Evolutionary conservation across 2,888 invertebrate genomes (phyloP).

Genomic region (Corbicula japonica): DNA sequence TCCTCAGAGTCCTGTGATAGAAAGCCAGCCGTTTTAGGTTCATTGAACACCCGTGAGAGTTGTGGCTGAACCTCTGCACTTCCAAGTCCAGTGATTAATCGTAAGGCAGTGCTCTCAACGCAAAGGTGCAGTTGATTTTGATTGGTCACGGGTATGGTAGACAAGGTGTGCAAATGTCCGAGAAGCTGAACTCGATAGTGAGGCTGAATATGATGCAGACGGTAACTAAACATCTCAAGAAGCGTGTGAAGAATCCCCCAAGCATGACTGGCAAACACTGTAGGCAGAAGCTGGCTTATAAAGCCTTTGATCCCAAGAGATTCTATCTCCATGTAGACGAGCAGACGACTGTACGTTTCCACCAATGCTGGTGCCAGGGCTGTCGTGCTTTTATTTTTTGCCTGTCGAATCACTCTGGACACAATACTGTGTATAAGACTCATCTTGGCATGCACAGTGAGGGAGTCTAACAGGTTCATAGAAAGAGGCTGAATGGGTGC

Average conservation of each 20-base stretch:
- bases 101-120: slow-evolving; percentile 95
- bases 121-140: slow-evolving; percentile 97
- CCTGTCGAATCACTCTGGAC: slow-evolving; percentile 95
- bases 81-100: slow-evolving; percentile 95
- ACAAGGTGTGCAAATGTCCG: slow-evolving; percentile 95
- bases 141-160: slow-evolving; percentile 96
- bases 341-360: slow-evolving; percentile 96
- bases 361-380: slow-evolving; percentile 96
- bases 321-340: slow-evolving; percentile 98
- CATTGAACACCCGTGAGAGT: slow-evolving; percentile 95
- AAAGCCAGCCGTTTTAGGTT: slow-evolving; percentile 92
- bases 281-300: slow-evolving; percentile 96
- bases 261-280: slow-evolving; percentile 96
- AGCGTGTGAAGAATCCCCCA: slow-evolving; percentile 98
- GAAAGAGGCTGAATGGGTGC: slow-evolving; percentile 95
- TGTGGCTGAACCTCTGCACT: slow-evolving; percentile 98
- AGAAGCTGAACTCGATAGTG: slow-evolving; percentile 97
- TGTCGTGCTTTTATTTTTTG: slow-evolving; percentile 92
- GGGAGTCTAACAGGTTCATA: slow-evolving; percentile 96
- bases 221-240: slow-evolving; percentile 98
- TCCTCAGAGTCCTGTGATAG: slow-evolving; percentile 98
- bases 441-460: slow-evolving; percentile 99
- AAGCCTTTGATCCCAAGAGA: slow-evolving; percentile 98
- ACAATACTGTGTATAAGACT: slow-evolving; percentile 90
- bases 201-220: slow-evolving; percentile 98